Conservation (phyloP, 2,888 invertebrate genomes). For the Mesochorus sp. region DNA sequence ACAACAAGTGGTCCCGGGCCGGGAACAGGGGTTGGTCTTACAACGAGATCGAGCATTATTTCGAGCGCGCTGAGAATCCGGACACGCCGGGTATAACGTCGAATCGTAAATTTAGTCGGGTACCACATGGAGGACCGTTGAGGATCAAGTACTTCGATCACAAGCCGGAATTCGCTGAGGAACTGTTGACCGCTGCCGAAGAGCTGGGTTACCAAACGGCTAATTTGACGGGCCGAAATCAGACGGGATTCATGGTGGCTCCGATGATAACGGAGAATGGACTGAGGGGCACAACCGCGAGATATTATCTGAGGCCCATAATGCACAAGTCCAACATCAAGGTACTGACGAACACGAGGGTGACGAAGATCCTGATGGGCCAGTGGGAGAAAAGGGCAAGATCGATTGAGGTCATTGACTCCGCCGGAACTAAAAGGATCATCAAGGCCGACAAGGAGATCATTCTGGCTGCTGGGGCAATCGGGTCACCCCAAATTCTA, state of each 20-base stretch:
- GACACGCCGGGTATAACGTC: constrained; percentile 68
- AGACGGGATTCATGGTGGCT: constrained; percentile 81
- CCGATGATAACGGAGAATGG: constrained; percentile 81
- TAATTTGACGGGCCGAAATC: constrained; percentile 71
- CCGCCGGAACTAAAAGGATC: constrained; percentile 77
- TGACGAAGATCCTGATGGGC: constrained; percentile 79
- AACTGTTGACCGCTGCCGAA: constrained; percentile 73
- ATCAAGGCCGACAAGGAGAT: constrained; percentile 83
- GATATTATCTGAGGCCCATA: constrained; percentile 83
- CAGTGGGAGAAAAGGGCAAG: constrained; percentile 84
- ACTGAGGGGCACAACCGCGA: constrained; percentile 83
- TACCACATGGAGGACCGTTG: constrained; percentile 71
- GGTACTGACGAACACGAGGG: constrained; percentile 82
- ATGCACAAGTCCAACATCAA: constrained; percentile 81
- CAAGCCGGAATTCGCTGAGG: constrained; percentile 73
- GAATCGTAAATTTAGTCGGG: constrained; percentile 56
- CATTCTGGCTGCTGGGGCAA: constrained; percentile 83
- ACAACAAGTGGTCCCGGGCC: constrained; percentile 83
- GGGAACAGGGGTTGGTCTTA: constrained; percentile 85
- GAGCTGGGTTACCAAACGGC: constrained; percentile 80
- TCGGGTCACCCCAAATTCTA: constrained; percentile 83
- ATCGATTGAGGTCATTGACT: constrained; percentile 82
- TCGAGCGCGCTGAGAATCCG: constrained; percentile 83
- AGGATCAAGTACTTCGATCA: constrained; percentile 77
- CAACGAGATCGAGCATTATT: constrained; percentile 82